phyloP scores from a whole-genome alignment of 2,888 invertebrate species.

The Cephus nigrinus region DNA sequence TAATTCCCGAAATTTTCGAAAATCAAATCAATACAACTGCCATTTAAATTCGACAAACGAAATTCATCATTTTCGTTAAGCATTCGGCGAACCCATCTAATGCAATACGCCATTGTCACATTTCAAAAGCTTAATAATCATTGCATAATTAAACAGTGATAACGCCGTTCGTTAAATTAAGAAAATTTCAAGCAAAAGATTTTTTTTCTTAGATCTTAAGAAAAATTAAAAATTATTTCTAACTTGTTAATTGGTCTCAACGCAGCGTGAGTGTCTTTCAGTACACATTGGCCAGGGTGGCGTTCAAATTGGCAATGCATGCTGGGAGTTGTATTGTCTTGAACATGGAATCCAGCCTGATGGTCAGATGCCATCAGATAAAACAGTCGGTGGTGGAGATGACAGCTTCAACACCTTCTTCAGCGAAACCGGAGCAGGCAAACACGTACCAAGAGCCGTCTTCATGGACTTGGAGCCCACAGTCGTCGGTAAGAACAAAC shows the following conservation, averaged over 20 bases:
- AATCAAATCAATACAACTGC: not conserved
- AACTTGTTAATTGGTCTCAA: not conserved
- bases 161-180: slow-evolving; percentile 33
- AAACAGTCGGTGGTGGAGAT: slow-evolving; percentile 77
- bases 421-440: slow-evolving; percentile 80
- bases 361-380: slow-evolving; percentile 88
- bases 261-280: slow-evolving; percentile 86
- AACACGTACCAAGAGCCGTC: slow-evolving; percentile 88
- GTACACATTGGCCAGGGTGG: slow-evolving; percentile 88
- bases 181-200: not conserved
- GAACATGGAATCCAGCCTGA: slow-evolving; percentile 87
- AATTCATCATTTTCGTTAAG: slow-evolving; percentile 1
- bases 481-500: slow-evolving; percentile 77
- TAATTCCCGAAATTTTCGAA: not conserved
- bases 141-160: slow-evolving; percentile 65
- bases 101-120: not conserved
- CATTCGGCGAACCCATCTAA: slow-evolving; percentile 13
- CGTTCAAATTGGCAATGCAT: slow-evolving; percentile 86
- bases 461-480: slow-evolving; percentile 94
- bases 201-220: not conserved
- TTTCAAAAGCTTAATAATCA: slow-evolving; percentile 36
- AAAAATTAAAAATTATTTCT: not conserved
- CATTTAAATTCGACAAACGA: not conserved
- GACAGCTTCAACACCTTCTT: slow-evolving; percentile 84
- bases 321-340: slow-evolving; percentile 86